Evolutionary conservation across 2,888 invertebrate genomes (phyloP).

Genomic region (Mythimna loreyi): DNA sequence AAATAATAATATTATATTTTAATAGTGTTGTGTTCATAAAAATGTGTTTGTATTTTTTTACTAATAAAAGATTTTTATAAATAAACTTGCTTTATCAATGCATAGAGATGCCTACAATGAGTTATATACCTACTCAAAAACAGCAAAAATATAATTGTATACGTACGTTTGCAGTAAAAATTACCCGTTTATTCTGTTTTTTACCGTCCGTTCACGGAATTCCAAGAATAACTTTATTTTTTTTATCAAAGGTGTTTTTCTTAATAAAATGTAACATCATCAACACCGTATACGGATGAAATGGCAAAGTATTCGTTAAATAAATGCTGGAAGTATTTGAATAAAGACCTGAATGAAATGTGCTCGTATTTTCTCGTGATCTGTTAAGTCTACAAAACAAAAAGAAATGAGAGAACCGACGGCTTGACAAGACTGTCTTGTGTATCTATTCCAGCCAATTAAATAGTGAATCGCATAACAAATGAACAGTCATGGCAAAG

Average conservation of each 20-base stretch:
- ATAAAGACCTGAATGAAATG: too few relatives aligned
- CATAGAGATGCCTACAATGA: neutral
- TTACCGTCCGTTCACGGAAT: too few relatives aligned
- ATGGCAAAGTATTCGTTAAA: too few relatives aligned
- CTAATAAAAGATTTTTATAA: neutral
- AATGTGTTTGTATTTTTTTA: slow-evolving; percentile 6
- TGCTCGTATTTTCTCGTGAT: neutral
- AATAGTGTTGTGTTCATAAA: neutral
- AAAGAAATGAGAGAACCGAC: neutral
- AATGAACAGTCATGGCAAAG: neutral
- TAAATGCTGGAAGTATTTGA: neutral
- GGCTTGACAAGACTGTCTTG: neutral
- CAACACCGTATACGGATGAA: too few relatives aligned
- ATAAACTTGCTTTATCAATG: neutral
- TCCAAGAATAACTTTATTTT: too few relatives aligned
- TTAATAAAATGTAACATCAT: too few relatives aligned
- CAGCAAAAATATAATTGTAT: too few relatives aligned
- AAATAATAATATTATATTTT: neutral
- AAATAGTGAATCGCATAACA: neutral
- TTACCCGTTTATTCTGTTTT: too few relatives aligned
- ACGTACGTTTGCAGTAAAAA: too few relatives aligned
- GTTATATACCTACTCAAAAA: too few relatives aligned
- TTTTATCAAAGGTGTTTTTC: too few relatives aligned
- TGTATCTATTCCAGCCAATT: neutral
- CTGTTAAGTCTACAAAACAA: neutral